phyloP scores from a whole-genome alignment of 2,888 invertebrate species.

The Diarsia brunnea region DNA sequence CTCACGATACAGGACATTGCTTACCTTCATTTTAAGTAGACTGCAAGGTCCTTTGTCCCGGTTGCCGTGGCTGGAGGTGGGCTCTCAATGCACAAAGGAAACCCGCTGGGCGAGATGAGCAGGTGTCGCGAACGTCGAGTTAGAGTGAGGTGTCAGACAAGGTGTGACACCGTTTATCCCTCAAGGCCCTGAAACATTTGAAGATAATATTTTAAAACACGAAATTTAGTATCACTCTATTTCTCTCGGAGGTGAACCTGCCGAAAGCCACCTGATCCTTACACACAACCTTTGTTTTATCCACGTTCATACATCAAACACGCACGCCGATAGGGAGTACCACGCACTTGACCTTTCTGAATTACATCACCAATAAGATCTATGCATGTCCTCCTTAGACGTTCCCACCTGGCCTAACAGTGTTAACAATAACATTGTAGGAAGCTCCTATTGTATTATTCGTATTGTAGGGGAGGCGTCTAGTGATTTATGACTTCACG shows the following conservation, averaged over 20 bases:
- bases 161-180: background rate
- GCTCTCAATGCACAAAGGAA: background rate
- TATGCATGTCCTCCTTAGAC: background rate
- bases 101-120: no score
- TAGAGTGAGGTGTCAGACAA: background rate
- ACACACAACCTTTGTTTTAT: background rate
- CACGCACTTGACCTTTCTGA: background rate
- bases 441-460: background rate
- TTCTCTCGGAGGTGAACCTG: background rate
- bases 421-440: background rate
- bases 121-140: background rate
- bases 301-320: background rate
- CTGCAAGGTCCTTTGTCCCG: fast-evolving
- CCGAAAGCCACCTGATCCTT: background rate
- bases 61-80: background rate
- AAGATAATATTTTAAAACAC: background rate
- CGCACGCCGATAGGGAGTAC: background rate
- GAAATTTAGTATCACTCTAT: no score
- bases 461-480: background rate
- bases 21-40: background rate
- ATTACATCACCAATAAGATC: background rate
- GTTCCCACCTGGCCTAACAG: background rate
- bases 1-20: background rate
- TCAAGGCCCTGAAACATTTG: background rate
- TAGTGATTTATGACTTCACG: conserved; percentile 9